Conservation (phyloP, 2,888 invertebrate genomes). For the Oscheius sp. region DNA sequence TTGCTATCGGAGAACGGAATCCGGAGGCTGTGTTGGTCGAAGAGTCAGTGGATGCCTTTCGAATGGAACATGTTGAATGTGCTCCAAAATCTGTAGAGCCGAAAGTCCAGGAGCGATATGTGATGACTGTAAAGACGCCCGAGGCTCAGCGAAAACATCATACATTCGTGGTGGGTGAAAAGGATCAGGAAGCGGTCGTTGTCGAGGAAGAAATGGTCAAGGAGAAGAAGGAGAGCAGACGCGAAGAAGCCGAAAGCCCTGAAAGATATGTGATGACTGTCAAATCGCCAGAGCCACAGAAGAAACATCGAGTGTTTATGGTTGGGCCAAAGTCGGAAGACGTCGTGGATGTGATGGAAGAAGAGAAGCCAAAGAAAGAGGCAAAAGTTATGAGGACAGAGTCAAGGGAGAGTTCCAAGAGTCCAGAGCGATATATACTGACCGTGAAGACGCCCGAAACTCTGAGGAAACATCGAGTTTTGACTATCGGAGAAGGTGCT, state of each 20-base stretch:
- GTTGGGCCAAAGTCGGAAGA: conserved; percentile 16
- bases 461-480: conserved; percentile 44
- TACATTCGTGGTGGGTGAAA: conserved; percentile 15
- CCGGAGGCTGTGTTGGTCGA: neutral
- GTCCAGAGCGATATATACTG: conserved; percentile 46
- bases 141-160: conserved; percentile 3
- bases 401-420: conserved; percentile 32
- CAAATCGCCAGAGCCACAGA: conserved; percentile 46
- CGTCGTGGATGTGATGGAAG: conserved; percentile 41
- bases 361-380: conserved; percentile 42
- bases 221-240: conserved; percentile 18
- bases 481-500: conserved; percentile 22
- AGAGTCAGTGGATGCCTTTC: conserved; percentile 4
- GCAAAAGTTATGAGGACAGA: conserved; percentile 37
- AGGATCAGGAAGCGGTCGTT: neutral
- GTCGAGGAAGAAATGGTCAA: conserved; percentile 19
- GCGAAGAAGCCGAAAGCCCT: conserved; percentile 38
- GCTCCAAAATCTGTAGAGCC: neutral
- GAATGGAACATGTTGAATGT: no score
- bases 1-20: conserved; percentile 24
- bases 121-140: neutral
- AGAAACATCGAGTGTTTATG: conserved; percentile 41
- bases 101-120: neutral
- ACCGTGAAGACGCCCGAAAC: conserved; percentile 48
- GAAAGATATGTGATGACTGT: conserved; percentile 47